Evolutionary conservation across 2,797 vertebrate species (phyloP), one percentile per base, ranked within the genome.

Genomic region (Oreortyx pictus): DNA sequence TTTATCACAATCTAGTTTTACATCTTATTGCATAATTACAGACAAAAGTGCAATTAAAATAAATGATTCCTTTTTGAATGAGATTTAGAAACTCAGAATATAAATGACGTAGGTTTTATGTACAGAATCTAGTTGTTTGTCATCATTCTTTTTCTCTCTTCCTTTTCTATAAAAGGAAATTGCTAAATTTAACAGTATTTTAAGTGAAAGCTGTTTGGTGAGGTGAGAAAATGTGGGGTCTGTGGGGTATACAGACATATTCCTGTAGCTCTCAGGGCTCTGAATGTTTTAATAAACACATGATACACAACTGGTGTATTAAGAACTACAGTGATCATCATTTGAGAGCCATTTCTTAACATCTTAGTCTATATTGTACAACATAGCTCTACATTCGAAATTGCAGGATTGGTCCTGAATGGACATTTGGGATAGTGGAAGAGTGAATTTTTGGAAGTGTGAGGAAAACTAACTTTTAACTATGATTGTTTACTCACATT

Each of bases 381-480:
- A 23, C 0, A 1, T 4, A 17, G 3, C 10, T 76, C 12, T 43
- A 70, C 5, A 24, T 16, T 39, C 67, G 2, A 3, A 33, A 13
- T 49, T 65, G 9, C 3, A 50, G 52, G 17, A 37, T 59, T 72
- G 15, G 14, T 68, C 71, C 37, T 82, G 31, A 72, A 16, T n/a
- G 17, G 20, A 61, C 27, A 19, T 73, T 54, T 43, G 54, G 59
- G 25, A 35, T 24, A 49, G 2, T 43, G n/a, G 9, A 78, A 81
- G 2, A 54, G 25, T 25, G 9, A 85, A 65, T 4, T 4, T 46
- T 75, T 33, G 29, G 29, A 24, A 56, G 35, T 6, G 43, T 17
- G 18, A 88, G 1, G 6, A 72, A 86, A 86, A 2, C 5, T 52
- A 41, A 24, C 31, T 86, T 85, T 56, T 92, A 3, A n/a, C 16